A percentile compares a stretch with the other conserved stretches of the same genome.
Evolutionary conservation across 2,888 invertebrate genomes (phyloP).

Genomic region (Dascillus cervinus): DNA sequence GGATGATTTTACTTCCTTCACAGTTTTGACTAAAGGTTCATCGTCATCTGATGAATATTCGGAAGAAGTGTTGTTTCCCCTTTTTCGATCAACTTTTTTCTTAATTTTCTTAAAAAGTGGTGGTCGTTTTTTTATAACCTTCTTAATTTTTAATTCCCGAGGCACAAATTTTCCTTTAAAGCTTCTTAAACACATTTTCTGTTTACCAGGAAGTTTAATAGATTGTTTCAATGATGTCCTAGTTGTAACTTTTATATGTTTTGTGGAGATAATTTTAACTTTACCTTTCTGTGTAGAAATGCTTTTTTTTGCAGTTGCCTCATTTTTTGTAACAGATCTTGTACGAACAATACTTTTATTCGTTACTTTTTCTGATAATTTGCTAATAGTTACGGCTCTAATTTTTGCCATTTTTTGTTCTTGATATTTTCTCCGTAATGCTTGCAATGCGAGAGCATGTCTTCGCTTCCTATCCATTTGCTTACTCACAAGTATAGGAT

Average conservation of each 20-base stretch:
- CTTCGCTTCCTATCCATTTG: conserved; percentile 41
- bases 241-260: conserved; percentile 35
- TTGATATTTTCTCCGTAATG: conserved; percentile 52
- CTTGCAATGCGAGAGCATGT: conserved; percentile 47
- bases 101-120: conserved; percentile 9
- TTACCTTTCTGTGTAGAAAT: conserved; percentile 32
- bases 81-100: conserved; percentile 7
- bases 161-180: conserved; percentile 40
- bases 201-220: conserved; percentile 23
- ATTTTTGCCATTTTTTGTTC: conserved; percentile 54
- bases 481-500: conserved; percentile 41
- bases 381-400: conserved; percentile 41
- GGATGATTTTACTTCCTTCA: conserved; percentile 13
- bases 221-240: conserved; percentile 32
- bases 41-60: conserved; percentile 51
- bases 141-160: conserved; percentile 31
- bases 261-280: conserved; percentile 36
- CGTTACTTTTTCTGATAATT: conserved; percentile 39
- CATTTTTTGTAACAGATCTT: conserved; percentile 42
- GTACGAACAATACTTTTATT: conserved; percentile 44
- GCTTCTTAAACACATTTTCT: conserved; percentile 41
- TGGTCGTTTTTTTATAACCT: conserved; percentile 14
- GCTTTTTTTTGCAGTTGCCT: conserved; percentile 35
- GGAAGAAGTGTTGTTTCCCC: conserved; percentile 20
- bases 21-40: conserved; percentile 37